Base-by-base conservation (phyloP, 1,140 invertebrate genomes). In the Dinoponera quadriceps region DNA sequence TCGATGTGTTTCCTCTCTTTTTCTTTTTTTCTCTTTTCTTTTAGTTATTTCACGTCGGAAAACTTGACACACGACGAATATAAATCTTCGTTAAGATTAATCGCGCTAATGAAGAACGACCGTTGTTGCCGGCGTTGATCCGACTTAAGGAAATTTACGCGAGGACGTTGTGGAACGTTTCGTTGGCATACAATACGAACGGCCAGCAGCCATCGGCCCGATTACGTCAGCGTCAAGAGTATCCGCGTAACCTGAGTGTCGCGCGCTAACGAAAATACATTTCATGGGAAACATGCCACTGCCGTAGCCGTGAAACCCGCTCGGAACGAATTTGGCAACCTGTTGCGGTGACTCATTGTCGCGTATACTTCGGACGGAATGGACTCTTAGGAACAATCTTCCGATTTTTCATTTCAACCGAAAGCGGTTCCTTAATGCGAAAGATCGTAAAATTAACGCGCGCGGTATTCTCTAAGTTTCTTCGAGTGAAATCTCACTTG, bases 221-320 rank as follows among this genome's bases (percentile, higher is more conserved):
- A 73, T 89, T 77, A 80, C 44, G 68, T 73, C 81, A 87, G 63
- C 48, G 63, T 48, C 69, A 44, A 73, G 16, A 74, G 75, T 51
- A 69, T 60, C 20, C 20, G 60, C 57, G 33, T 44, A 44, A 82
- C 38, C 57, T 85, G 62, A 48, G 20, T 33, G 51, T 38, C 22
- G 71, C 49, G 51, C 13, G 54, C 29, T 62, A 63, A 57, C 44
- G 29, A 33, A 83, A 85, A 83, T 72, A 77, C 59, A 72, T 72
- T 74, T 74, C 71, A 63, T 20, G 55, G 62, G 4, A 54, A 69
- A 54, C 18, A 25, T 71, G 72, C 18, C 48, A 66, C 59, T 71
- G 57, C 33, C 60, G 25, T 71, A 66, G 20, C 63, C 27, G 7
- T 63, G 49, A 68, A 44, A 54, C 29, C 33, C 16, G 74, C 11